These are phyloP conservation scores for Istiophorus platypterus DNA, from an alignment of 2,113 vertebrate genomes.

Conservation along the genomic window DNA sequence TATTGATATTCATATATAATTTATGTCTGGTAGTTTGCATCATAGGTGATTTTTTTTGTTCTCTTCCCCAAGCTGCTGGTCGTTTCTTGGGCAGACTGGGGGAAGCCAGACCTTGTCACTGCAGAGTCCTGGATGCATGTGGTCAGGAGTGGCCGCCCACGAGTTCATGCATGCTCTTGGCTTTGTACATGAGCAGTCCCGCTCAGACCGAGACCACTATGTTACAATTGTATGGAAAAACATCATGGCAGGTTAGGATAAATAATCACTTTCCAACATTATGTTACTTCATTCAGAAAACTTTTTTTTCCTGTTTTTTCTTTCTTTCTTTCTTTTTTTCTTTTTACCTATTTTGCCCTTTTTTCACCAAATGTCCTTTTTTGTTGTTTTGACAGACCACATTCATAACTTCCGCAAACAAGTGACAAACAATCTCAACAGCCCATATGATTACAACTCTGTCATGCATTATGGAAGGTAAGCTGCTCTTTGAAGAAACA, in stretches of 20 bases:
- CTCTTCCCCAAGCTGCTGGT: constrained; percentile 85
- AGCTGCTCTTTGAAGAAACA: constrained; percentile 43
- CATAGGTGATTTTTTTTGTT: neutral
- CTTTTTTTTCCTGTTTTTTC: no score
- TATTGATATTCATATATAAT: neutral
- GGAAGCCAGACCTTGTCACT: constrained; percentile 87
- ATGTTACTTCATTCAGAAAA: neutral
- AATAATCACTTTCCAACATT: neutral
- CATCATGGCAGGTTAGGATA: constrained; percentile 81
- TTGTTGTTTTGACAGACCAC: constrained; percentile 67
- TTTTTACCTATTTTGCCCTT: neutral
- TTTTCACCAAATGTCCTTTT: neutral
- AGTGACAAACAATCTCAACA: constrained; percentile 84
- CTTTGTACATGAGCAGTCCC: constrained; percentile 90
- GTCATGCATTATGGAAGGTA: constrained; percentile 87
- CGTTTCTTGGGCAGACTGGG: constrained; percentile 86
- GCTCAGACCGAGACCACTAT: constrained; percentile 87
- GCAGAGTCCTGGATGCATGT: constrained; percentile 87
- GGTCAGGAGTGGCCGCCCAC: constrained; percentile 88
- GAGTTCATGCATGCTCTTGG: constrained; percentile 89
- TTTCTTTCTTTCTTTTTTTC: neutral
- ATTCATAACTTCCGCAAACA: constrained; percentile 85
- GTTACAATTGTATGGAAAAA: constrained; percentile 89
- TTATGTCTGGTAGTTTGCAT: neutral
- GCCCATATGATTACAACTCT: constrained; percentile 84